Evolutionary conservation across 2,797 vertebrate genomes (phyloP).

Genomic region (Acanthurus leucopareius): DNA sequence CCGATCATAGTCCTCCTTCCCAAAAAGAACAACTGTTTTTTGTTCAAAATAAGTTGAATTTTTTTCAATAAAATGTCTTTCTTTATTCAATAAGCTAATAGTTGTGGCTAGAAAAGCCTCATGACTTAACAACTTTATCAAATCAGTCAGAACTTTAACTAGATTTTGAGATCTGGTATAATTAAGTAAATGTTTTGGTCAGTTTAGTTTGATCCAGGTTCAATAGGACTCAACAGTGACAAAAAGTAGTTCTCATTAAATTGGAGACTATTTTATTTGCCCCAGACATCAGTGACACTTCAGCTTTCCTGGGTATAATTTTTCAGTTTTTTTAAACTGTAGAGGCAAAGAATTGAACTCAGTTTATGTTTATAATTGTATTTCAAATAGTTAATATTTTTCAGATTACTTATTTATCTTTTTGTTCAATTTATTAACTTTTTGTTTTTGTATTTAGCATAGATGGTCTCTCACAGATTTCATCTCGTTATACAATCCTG

Average conservation of each 20-base stretch:
- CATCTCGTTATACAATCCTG: too few relatives aligned
- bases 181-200: background rate
- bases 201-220: background rate
- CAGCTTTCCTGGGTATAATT: background rate
- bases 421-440: too few relatives aligned
- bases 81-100: conserved; percentile 26
- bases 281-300: background rate
- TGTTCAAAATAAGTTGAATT: background rate
- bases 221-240: background rate
- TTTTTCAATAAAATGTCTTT: conserved; percentile 1
- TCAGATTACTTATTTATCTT: too few relatives aligned
- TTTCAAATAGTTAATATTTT: too few relatives aligned
- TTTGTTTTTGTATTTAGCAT: too few relatives aligned
- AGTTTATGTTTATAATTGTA: background rate
- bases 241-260: background rate
- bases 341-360: background rate
- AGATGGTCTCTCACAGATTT: too few relatives aligned
- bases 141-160: background rate
- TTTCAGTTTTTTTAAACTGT: background rate
- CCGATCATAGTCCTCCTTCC: conserved; percentile 14
- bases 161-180: background rate
- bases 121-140: background rate
- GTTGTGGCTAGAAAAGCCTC: background rate
- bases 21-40: background rate
- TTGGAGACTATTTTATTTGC: background rate